A percentile compares a stretch with the other conserved stretches of the same genome.
These are phyloP conservation scores for Ataeniobius toweri DNA, from an alignment of 2,797 vertebrate species.

Conservation along the genomic window DNA sequence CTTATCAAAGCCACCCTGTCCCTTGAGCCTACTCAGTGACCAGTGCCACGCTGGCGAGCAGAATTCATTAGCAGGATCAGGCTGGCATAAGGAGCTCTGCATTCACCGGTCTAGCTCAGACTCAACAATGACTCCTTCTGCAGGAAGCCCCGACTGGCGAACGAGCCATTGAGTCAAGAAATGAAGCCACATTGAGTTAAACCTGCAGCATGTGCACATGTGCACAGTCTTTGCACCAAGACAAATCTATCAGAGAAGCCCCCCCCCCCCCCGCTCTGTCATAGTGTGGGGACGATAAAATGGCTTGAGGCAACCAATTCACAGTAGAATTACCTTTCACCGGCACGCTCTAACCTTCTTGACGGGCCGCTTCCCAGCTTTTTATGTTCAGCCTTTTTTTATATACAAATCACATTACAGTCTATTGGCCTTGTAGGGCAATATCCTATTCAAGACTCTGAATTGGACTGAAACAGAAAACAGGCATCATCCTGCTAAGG, in stretches of 20 bases:
- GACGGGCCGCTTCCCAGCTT: slow-evolving; percentile 22
- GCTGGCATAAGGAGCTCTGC: slow-evolving; percentile 37
- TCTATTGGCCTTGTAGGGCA: slow-evolving; percentile 31
- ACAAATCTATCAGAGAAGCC: slow-evolving; percentile 52
- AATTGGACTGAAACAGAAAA: slow-evolving; percentile 33
- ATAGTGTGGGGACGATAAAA: slow-evolving; percentile 53
- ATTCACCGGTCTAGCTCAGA: background rate
- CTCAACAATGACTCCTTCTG: slow-evolving; percentile 34
- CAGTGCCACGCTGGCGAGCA: slow-evolving; percentile 54
- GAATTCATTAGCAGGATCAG: slow-evolving; percentile 70
- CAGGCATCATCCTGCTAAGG: slow-evolving; percentile 23
- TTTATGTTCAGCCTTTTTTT: slow-evolving; percentile 59
- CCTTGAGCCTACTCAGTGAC: slow-evolving; percentile 59
- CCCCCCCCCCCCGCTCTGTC: slow-evolving; percentile 35
- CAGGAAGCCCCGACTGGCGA: background rate
- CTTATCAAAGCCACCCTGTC: slow-evolving; percentile 42
- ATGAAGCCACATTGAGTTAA: slow-evolving; percentile 64
- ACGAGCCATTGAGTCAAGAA: slow-evolving; percentile 64
- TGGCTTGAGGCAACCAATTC: slow-evolving; percentile 59
- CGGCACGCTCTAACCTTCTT: slow-evolving; percentile 34
- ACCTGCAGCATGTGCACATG: slow-evolving; percentile 33
- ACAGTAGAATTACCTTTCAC: slow-evolving; percentile 51
- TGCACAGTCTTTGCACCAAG: slow-evolving; percentile 48
- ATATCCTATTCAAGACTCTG: slow-evolving; percentile 29
- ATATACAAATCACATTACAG: slow-evolving; percentile 57